Conservation (phyloP, 2,113 vertebrate species). For the Sprattus sprattus region DNA sequence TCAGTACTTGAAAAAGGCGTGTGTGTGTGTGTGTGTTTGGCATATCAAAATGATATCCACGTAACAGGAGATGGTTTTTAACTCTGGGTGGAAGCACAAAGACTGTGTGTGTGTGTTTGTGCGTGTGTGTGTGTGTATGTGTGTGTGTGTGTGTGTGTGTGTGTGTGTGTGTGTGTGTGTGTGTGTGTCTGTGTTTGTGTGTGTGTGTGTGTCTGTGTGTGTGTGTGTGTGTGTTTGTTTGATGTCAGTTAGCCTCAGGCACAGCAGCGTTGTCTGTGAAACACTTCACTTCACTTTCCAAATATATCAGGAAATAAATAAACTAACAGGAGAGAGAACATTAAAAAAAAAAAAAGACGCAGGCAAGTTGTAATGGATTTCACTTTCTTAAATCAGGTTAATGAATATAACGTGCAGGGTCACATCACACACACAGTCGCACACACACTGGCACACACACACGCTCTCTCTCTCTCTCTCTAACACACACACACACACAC, state of each 20-base stretch:
- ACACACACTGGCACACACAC: not conserved
- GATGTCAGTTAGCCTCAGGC: not conserved
- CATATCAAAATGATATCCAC: not conserved
- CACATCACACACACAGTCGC: not conserved
- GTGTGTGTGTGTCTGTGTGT: not conserved
- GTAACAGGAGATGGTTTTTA: no score
- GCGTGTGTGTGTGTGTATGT: not conserved
- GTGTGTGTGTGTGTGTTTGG: not conserved
- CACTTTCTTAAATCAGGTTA: not conserved
- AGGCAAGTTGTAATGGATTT: not conserved
- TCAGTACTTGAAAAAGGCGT: not conserved
- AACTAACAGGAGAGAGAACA: not conserved
- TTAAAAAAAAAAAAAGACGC: not conserved
- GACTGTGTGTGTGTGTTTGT: not conserved
- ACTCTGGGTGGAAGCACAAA: not conserved
- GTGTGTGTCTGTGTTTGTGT: no score
- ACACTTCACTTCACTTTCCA: conserved; percentile 5
- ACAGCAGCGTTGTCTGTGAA: not conserved
- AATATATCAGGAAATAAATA: not conserved
- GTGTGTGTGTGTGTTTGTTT: not conserved
- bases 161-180: no score
- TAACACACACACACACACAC: no score
- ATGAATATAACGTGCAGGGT: conserved; percentile 25
- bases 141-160: not conserved
- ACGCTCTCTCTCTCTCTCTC: no score